These are phyloP conservation scores for Dipodomys ordii DNA, from an alignment of 2,113 vertebrate genomes.

Conservation along the genomic window DNA sequence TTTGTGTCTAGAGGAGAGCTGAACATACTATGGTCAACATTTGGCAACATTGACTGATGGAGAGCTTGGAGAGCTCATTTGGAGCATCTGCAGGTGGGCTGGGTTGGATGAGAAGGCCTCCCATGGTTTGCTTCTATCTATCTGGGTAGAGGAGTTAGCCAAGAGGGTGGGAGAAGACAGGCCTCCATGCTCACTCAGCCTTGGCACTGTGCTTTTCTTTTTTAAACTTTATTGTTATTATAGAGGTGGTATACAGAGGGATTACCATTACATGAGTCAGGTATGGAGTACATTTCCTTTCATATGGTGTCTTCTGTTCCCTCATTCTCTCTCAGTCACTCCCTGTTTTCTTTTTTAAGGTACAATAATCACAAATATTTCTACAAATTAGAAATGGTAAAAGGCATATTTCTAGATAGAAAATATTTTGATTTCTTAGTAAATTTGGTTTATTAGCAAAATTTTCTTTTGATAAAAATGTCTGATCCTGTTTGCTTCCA, in stretches of 20 bases:
- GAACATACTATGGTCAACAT: conserved; percentile 45
- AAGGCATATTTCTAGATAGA: neutral
- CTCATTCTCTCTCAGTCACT: too few species aligned
- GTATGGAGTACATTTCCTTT: too few species aligned
- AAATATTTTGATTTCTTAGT: conserved; percentile 59
- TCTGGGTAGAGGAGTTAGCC: neutral
- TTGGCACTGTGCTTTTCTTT: neutral
- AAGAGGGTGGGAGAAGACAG: conserved; percentile 58
- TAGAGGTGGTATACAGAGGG: too few species aligned
- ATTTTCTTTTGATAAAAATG: conserved; percentile 59
- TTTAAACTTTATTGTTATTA: too few species aligned
- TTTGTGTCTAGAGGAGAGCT: conserved; percentile 44
- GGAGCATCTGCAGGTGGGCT: conserved; percentile 62
- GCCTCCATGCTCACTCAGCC: conserved; percentile 46
- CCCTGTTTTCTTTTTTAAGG: too few species aligned
- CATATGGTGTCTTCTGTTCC: too few species aligned
- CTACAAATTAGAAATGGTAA: conserved; percentile 19
- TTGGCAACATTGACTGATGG: conserved; percentile 65
- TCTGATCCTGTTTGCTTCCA: neutral
- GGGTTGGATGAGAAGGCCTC: neutral
- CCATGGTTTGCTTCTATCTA: neutral
- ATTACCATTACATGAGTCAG: too few species aligned
- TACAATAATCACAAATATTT: conserved; percentile 51
- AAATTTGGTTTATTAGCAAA: conserved; percentile 48
- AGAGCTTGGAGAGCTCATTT: conserved; percentile 20